phyloP scores from a whole-genome alignment of 1,140 invertebrate genomes.

The Drosophila teissieri region DNA sequence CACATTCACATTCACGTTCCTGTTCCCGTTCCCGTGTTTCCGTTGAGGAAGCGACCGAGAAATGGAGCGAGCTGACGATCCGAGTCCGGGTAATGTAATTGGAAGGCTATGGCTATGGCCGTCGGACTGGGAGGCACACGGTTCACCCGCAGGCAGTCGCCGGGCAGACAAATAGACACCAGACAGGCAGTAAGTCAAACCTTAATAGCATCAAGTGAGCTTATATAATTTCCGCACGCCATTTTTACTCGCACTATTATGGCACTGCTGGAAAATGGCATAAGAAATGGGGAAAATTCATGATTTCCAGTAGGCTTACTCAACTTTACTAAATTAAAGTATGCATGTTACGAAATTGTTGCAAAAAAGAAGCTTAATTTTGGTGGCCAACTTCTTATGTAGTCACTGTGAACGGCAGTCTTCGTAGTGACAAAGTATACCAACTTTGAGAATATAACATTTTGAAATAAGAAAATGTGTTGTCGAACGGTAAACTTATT shows the following conservation, averaged over 20 bases:
- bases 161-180: background rate
- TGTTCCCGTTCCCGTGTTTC: conserved; percentile 23
- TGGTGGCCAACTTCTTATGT: too few relatives aligned
- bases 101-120: conserved; percentile 34
- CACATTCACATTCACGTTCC: background rate
- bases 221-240: conserved; percentile 71
- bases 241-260: conserved; percentile 39
- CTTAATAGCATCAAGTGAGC: conserved; percentile 63
- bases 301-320: background rate
- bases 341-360: background rate
- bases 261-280: background rate
- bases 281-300: too few relatives aligned
- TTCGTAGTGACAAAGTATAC: too few relatives aligned
- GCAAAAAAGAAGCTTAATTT: background rate
- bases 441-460: too few relatives aligned
- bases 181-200: conserved; percentile 56
- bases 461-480: too few relatives aligned
- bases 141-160: conserved; percentile 12
- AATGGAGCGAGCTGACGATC: conserved; percentile 53
- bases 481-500: background rate
- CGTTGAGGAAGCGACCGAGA: conserved; percentile 47
- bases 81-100: conserved; percentile 43
- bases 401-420: too few relatives aligned
- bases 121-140: conserved; percentile 5
- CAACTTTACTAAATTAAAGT: too few relatives aligned